phyloP scores from a whole-genome alignment of 2,113 vertebrate species.

The Pampusana beccarii region DNA sequence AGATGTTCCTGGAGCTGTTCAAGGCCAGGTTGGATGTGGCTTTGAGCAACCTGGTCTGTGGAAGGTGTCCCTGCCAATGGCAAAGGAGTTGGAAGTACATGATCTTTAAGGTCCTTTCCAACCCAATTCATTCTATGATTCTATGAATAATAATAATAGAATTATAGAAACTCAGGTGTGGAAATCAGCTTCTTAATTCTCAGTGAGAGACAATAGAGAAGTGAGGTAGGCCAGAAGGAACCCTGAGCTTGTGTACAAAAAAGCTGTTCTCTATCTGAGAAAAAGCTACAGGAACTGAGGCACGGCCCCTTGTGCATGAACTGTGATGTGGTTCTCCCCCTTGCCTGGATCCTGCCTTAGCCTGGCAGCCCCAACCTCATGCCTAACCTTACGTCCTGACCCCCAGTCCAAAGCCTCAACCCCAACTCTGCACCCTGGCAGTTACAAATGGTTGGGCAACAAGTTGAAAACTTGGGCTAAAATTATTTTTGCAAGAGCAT shows the following conservation, averaged over 20 bases:
- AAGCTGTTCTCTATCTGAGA: neutral
- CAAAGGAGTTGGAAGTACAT: no score
- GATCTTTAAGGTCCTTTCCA: no score
- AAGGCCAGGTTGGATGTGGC: no score
- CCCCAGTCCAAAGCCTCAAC: neutral
- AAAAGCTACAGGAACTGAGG: neutral
- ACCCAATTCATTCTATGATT: no score
- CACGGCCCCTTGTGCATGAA: neutral
- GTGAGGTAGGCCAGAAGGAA: neutral
- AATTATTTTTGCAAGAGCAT: neutral
- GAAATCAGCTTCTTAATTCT: neutral
- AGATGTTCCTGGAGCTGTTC: no score
- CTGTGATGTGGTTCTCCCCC: neutral
- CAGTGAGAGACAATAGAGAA: neutral
- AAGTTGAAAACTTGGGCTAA: neutral
- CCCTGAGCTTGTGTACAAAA: neutral
- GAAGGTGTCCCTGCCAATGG: no score
- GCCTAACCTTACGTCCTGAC: rapidly evolving
- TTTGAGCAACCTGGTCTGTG: no score
- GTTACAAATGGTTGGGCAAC: neutral
- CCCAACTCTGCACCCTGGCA: neutral
- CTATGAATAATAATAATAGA: neutral
- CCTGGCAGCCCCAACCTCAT: rapidly evolving
- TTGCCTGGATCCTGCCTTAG: neutral
- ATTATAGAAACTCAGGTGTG: neutral